Percentiles rank a stretch among this genome's conserved stretches.
These are phyloP conservation scores for Philhelius pedissequus DNA, from an alignment of 2,888 invertebrate species.

Conservation along the genomic window DNA sequence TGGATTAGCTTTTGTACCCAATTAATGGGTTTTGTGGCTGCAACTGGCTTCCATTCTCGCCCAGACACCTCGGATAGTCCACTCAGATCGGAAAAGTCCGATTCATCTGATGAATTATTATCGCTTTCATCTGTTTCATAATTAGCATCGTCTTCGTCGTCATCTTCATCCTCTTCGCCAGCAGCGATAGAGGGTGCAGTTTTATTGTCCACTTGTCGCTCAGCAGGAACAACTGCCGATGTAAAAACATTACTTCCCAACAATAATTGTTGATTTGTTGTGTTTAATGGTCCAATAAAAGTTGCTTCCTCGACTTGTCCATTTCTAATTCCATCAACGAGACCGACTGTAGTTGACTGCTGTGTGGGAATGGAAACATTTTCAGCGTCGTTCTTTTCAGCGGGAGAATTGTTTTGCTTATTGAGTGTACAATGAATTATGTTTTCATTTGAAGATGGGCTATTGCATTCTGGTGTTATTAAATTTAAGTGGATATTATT, in stretches of 20 bases:
- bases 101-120: slow-evolving; percentile 73
- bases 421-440: slow-evolving; percentile 40
- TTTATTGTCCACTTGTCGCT: slow-evolving; percentile 12
- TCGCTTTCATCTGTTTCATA: slow-evolving; percentile 63
- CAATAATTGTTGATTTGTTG: slow-evolving; percentile 32
- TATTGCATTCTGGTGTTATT: slow-evolving; percentile 31
- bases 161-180: slow-evolving; percentile 65
- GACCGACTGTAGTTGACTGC: slow-evolving; percentile 14
- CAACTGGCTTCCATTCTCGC: slow-evolving; percentile 85
- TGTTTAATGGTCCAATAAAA: slow-evolving; percentile 30
- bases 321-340: slow-evolving; percentile 14
- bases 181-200: background rate
- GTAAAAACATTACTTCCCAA: slow-evolving; percentile 36
- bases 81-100: slow-evolving; percentile 74
- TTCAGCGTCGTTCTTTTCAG: slow-evolving; percentile 68
- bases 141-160: slow-evolving; percentile 70
- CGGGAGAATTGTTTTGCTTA: slow-evolving; percentile 66
- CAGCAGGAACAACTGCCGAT: slow-evolving; percentile 21
- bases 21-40: slow-evolving; percentile 80
- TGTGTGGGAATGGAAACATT: slow-evolving; percentile 59
- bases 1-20: slow-evolving; percentile 84
- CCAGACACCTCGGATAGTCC: slow-evolving; percentile 83
- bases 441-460: slow-evolving; percentile 24
- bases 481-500: slow-evolving; percentile 53
- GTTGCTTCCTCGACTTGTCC: slow-evolving; percentile 20